Evolutionary conservation across 2,888 invertebrate species (phyloP), one percentile per base, ranked within the genome.

Genomic region (Molorchus minor): DNA sequence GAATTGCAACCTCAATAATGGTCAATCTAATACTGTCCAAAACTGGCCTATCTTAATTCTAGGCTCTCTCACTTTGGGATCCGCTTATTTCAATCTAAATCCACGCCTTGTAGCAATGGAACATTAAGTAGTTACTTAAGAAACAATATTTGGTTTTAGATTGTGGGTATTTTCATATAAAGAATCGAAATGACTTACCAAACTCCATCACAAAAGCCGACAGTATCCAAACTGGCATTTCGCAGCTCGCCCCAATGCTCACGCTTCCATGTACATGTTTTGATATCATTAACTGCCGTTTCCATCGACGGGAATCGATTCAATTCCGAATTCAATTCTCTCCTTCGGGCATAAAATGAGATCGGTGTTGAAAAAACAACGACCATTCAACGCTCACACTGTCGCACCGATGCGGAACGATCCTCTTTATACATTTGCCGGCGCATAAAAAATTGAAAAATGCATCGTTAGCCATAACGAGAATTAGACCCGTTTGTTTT

Each of bases 271-370:
- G 46, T 55, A 45, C 45, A 56, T 56, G 49, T 55, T 56, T 49
- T 41, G 56, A 49, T 56, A 41, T 49, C 56, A 56, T 44, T 56
- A 53, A 44, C 33, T 20, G 35, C 25, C 30, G n/a, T 53, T 53
- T 41, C 53, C 53, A 43, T n/a, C 58, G 43, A 53, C 41, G 25
- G 36, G 54, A 49, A 53, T 38, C 46, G 58, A 54, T 46, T 58
- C 52, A 52, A 58, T 46, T 53, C 46, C 46, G 53, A 52, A 53
- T 58, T 46, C 46, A 58, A 58, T 58, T 45, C 21, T 44, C 41
- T 40, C 47, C 41, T 43, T 43, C 43, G 43, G 46, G 51, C 43
- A 41, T 55, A 15, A 47, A 41, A 56, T 36, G 44, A 21, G 40
- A 51, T 40, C 41, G 33, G 40, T 40, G 41, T 36, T 20, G 25